These are phyloP conservation scores for Epinephelus coioides DNA, from an alignment of 2,797 vertebrate species.

Conservation along the genomic window DNA sequence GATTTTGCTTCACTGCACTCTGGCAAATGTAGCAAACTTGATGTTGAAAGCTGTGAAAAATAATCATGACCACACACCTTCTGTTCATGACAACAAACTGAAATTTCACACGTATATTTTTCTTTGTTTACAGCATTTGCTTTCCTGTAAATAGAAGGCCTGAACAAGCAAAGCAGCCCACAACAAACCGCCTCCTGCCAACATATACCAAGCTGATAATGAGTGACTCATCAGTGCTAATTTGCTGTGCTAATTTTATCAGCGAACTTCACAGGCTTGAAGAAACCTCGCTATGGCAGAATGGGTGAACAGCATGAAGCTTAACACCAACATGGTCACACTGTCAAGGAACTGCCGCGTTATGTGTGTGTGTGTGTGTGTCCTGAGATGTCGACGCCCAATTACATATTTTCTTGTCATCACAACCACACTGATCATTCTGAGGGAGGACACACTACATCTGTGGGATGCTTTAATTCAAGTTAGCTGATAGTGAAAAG, in stretches of 20 bases:
- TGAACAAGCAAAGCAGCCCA: constrained; percentile 60
- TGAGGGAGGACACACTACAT: background rate
- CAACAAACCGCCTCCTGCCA: constrained; percentile 69
- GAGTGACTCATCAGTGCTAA: constrained; percentile 77
- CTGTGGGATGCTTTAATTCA: background rate
- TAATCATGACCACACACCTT: constrained; percentile 44
- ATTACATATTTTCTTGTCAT: background rate
- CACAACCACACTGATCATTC: background rate
- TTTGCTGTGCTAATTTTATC: constrained; percentile 78
- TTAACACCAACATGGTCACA: constrained; percentile 40
- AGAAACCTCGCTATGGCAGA: constrained; percentile 54
- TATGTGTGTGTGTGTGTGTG: background rate
- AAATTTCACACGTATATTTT: constrained; percentile 29
- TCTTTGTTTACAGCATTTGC: constrained; percentile 45
- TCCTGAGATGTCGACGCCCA: background rate
- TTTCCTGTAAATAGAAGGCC: constrained; percentile 58
- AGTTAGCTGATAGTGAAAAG: background rate
- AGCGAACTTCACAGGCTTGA: constrained; percentile 58
- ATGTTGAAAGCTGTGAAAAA: constrained; percentile 31
- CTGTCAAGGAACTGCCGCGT: constrained; percentile 25
- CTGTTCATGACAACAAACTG: constrained; percentile 58
- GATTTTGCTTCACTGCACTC: background rate
- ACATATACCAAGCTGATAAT: constrained; percentile 67
- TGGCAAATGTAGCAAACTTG: constrained; percentile 5
- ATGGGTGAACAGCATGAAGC: constrained; percentile 51